Evolutionary conservation across 2,797 vertebrate genomes (phyloP), one percentile per base, ranked within the genome.

Genomic region (Paedocypris micromegethes): DNA sequence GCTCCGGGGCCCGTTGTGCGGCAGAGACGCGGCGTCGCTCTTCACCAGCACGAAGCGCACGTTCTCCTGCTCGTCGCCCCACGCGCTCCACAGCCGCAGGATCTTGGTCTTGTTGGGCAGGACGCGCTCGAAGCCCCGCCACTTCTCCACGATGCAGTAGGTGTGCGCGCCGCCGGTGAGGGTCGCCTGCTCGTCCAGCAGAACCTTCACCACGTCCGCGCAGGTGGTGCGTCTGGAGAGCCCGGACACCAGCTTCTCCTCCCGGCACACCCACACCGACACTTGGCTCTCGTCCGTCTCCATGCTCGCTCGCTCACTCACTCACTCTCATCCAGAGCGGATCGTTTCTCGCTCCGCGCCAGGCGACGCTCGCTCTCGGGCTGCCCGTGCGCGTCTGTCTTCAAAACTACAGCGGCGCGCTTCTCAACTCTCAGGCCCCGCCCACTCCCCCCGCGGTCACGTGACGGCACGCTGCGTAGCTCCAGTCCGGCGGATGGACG

Each of bases 121-220:
- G 74, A 86, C 92, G 82, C 96, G 86, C 89, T 98, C 96, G 75
- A 94, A 96, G 63, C 96, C 96, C 40, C 96, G 86, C 96, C 96
- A 98, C 78, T 97, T 98, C 86, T 98, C 96, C 86, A 96, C 94
- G 54, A 98, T 87, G 83, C 95, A 96, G 79, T 98, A 97, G 50
- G 91, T 90, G 68, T 93, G 91, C 3, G 92, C 89, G 6, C 90
- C 74, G 1, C 93, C 92, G 72, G 90, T 88, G 71, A 96, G 84
- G 91, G 93, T 87, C 69, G 78, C 64, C 82, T 92, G 90, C 80
- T 98, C 94, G 53, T 93, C 93, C 83, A 98, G 80, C 48, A 98
- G 83, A 44, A 93, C 95, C 49, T 83, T 86, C 68, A 98, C 90
- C 70, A 98, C 92, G 71, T 98, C 96, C 39, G 93, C 91, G 80